Evolutionary conservation across 2,888 invertebrate species (phyloP), one percentile per base, ranked within the genome.

Genomic region (Cabera pusaria): DNA sequence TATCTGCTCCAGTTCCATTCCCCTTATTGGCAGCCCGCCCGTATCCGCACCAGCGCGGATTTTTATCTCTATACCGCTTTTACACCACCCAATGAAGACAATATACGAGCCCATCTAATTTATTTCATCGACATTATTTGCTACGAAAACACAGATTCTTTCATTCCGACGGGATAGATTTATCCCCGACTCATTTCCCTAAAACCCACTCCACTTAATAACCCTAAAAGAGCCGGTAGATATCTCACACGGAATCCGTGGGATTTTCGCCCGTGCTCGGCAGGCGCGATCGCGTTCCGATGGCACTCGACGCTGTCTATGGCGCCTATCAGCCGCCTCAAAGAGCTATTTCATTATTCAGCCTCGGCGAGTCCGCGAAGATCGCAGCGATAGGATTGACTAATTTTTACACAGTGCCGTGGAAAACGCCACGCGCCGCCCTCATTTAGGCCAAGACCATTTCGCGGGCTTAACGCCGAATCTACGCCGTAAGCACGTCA

Each of bases 331-430:
- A 67, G 57, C 64, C 62, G 67, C 63, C 66, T 74, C 75, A 72
- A 77, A 69, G 73, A 81, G 79, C 83, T 83, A 85, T 86, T 86
- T 83, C 79, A 86, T 87, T 87, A 86, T 85, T 85, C 84, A 74
- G 74, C 66, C 64, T 71, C 70, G 64, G 67, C 67, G 71, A 70
- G 65, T 73, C 61, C 67, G 60, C 65, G 69, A 63, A 79, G 80
- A 86, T 82, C 69, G 64, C 64, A 54, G 68, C 67, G 81, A 82
- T 85, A 82, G 78, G 72, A 82, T 79, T 80, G 83, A 83, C 84
- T 82, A 87, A 86, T 86, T 85, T 42, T 78, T 65, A 72, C 70
- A 79, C 72, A 79, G 73, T 74, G 70, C 70, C 68, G 73, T 64
- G 66, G 74, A 69, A 69, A 69, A 66, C 59, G 64, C 47, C 60